Evolutionary conservation across 2,888 invertebrate genomes (phyloP).

Genomic region (Laothoe populi): DNA sequence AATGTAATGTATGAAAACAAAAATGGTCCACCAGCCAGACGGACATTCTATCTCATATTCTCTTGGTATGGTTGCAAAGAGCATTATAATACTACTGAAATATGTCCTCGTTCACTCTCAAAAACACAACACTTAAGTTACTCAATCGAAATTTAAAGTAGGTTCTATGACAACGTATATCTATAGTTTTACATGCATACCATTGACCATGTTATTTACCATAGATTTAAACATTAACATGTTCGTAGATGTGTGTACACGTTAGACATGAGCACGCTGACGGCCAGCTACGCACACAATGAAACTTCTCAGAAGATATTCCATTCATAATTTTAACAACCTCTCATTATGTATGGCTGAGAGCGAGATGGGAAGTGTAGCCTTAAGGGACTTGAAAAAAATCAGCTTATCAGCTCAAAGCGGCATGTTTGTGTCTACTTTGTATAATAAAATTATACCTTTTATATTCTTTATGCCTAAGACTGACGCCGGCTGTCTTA

Average conservation of each 20-base stretch:
- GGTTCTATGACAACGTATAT: background rate
- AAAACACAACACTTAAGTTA: background rate
- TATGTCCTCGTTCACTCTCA: too few species aligned
- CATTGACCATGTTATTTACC: background rate
- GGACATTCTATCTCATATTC: background rate
- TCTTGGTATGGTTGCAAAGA: background rate
- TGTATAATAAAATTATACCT: constrained; percentile 29
- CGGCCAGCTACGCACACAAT: constrained; percentile 52
- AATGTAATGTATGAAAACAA: too few species aligned
- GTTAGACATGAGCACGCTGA: constrained; percentile 32
- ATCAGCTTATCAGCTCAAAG: constrained; percentile 42
- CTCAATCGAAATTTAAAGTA: background rate
- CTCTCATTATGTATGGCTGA: constrained; percentile 72
- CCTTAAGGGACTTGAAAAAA: constrained; percentile 59
- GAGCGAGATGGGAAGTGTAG: constrained; percentile 60
- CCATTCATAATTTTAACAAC: constrained; percentile 83
- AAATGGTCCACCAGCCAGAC: too few species aligned
- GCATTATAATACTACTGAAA: too few species aligned
- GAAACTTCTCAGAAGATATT: constrained; percentile 60
- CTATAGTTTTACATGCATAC: background rate
- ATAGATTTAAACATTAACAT: constrained; percentile 41
- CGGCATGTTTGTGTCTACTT: constrained; percentile 33
- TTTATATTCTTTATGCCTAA: constrained; percentile 20
- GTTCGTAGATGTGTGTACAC: constrained; percentile 42
- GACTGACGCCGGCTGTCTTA: constrained; percentile 12